Conservation (phyloP, 1,140 invertebrate species). For the Neodiprion lecontei region DNA sequence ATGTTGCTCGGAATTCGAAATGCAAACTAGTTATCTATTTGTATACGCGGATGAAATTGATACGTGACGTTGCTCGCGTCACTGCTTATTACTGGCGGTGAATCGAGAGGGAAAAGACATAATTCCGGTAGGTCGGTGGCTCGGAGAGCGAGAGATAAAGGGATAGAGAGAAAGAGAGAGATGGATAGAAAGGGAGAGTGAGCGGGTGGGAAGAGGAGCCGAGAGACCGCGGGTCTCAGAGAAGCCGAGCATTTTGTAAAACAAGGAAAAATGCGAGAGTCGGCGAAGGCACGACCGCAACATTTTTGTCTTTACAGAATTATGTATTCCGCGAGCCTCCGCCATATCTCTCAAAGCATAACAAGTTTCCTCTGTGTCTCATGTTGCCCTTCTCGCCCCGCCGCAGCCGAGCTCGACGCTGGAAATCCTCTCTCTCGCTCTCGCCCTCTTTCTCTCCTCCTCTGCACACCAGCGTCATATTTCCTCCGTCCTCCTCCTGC, state of each 20-base stretch:
- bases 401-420: not conserved
- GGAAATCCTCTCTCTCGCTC: not conserved
- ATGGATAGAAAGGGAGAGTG: slow-evolving; percentile 11
- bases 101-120: too few species aligned
- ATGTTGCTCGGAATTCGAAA: too few species aligned
- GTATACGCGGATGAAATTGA: slow-evolving; percentile 51
- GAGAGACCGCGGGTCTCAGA: slow-evolving; percentile 30
- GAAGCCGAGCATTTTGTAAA: slow-evolving; percentile 57
- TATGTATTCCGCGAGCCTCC: slow-evolving; percentile 63
- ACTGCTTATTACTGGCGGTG: slow-evolving; percentile 47
- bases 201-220: slow-evolving; percentile 20
- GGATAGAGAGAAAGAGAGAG: slow-evolving; percentile 41
- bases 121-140: too few species aligned
- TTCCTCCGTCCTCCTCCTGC: not conserved
- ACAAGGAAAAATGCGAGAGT: slow-evolving; percentile 61
- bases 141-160: slow-evolving; percentile 28
- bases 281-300: slow-evolving; percentile 58
- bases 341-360: slow-evolving; percentile 64
- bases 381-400: not conserved
- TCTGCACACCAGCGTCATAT: not conserved
- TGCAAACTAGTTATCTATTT: not conserved
- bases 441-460: not conserved
- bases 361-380: slow-evolving; percentile 55
- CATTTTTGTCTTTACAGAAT: slow-evolving; percentile 65
- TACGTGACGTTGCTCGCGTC: slow-evolving; percentile 61